Evolutionary conservation across 2,797 vertebrate species (phyloP), one percentile per base, ranked within the genome.

Genomic region (Myoxocephalus aenaeus): DNA sequence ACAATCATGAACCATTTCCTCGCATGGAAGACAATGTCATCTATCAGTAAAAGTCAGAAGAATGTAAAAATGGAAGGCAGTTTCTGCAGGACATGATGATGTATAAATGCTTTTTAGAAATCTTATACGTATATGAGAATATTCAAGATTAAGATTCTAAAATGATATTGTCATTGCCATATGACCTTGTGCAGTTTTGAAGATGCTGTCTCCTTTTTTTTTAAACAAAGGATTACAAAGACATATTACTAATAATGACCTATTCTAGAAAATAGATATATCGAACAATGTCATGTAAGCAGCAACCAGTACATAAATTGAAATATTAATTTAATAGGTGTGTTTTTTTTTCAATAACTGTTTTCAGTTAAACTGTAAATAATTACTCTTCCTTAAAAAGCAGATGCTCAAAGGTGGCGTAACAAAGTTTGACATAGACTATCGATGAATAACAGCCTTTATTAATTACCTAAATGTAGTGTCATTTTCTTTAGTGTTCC

Each of bases 1-100:
- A 56, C 67, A 82, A 65, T 86, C 77, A 75, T n/a, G n/a, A 75
- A 68, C 22, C 46, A 79, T 80, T 81, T 87, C 38, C 32, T 51
- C 76, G 76, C 86, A 72, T 75, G 56, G 63, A 59, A 54, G 57
- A 77, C 56, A 65, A 62, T 70, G 72, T 71, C 81, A 72, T 77
- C 64, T 17, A 74, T 75, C 76, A 48, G 54, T 51, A 42, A 12
- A 54, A 66, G 65, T 65, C 46, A 48, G 34, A 4, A 51, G 34
- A 71, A 70, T 0, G 22, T 57, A 70, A 54, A 68, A 83, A 64
- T n/a, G 9, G 29, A 12, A 29, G 10, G 63, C 18, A 8, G 22
- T 58, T 76, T 79, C 22, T 70, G 34, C 36, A 27, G 29, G 53
- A 50, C 48, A 65, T 2, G 11, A 12, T 12, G n/a, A 73, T 65